Evolutionary conservation across 2,888 invertebrate genomes (phyloP).

Genomic region (Drosophila acutilabella): DNA sequence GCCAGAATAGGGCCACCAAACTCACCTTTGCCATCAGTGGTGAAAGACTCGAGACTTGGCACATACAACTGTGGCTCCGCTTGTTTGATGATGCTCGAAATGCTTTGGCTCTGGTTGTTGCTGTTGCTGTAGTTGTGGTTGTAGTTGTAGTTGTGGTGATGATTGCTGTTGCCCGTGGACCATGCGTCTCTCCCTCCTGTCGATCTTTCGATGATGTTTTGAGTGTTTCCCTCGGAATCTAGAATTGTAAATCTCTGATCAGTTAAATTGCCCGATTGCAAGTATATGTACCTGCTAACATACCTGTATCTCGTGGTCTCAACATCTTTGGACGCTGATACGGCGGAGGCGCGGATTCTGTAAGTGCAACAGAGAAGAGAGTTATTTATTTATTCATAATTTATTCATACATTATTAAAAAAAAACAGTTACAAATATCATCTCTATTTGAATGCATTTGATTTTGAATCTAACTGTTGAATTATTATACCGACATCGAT

Average conservation of each 20-base stretch:
- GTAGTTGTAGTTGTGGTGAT: slow-evolving; percentile 38
- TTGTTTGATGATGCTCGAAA: slow-evolving; percentile 65
- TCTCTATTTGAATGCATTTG: slow-evolving; percentile 4
- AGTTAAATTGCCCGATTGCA: slow-evolving; percentile 12
- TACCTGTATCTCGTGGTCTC: slow-evolving; percentile 92
- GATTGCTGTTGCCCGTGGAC: slow-evolving; percentile 52
- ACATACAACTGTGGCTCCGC: slow-evolving; percentile 65
- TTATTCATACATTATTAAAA: background rate
- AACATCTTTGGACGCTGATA: slow-evolving; percentile 91
- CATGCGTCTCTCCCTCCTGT: slow-evolving; percentile 43
- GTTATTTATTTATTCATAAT: background rate
- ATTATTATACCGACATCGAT: slow-evolving; percentile 27
- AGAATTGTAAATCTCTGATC: slow-evolving; percentile 20
- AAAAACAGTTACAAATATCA: background rate
- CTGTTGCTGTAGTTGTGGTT: slow-evolving; percentile 35
- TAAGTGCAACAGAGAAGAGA: slow-evolving; percentile 30
- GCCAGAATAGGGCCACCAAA: slow-evolving; percentile 43
- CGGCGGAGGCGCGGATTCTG: slow-evolving; percentile 94
- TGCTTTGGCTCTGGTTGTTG: slow-evolving; percentile 58
- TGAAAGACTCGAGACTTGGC: slow-evolving; percentile 88
- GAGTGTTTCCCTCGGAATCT: slow-evolving; percentile 88
- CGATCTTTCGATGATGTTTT: slow-evolving; percentile 75
- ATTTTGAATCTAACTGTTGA: slow-evolving; percentile 18
- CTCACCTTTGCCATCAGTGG: slow-evolving; percentile 94
- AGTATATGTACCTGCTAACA: slow-evolving; percentile 74